Conservation (phyloP, 2,797 vertebrate genomes). For the Galaxias olidus region DNA sequence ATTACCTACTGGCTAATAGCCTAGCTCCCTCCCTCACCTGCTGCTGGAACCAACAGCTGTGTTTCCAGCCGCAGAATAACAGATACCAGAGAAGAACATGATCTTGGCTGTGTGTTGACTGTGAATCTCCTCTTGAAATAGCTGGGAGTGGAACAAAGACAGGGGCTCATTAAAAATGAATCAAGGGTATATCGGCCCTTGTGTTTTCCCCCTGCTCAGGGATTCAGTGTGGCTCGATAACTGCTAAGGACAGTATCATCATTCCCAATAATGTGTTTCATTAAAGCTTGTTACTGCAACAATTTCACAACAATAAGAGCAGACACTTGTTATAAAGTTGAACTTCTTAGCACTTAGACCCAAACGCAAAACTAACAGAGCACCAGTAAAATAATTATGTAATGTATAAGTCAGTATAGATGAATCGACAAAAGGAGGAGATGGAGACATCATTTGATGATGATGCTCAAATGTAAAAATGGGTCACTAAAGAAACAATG, state of each 20-base stretch:
- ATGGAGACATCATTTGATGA: background rate
- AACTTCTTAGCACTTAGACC: background rate
- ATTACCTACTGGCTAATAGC: background rate
- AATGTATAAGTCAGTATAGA: background rate
- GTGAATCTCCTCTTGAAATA: conserved; percentile 51
- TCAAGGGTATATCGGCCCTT: conserved; percentile 48
- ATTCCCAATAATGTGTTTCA: conserved; percentile 31
- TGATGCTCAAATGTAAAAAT: background rate
- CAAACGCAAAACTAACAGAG: background rate
- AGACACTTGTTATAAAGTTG: conserved; percentile 1
- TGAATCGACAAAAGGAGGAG: background rate
- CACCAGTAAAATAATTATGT: background rate
- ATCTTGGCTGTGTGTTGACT: conserved; percentile 46
- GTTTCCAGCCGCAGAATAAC: conserved; percentile 23
- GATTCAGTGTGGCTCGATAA: conserved; percentile 47
- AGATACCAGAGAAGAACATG: conserved; percentile 25
- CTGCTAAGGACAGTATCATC: conserved; percentile 41
- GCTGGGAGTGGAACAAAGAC: conserved; percentile 46
- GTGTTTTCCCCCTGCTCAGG: conserved; percentile 50
- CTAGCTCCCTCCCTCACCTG: background rate
- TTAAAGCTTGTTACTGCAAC: conserved; percentile 13
- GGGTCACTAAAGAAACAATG: background rate
- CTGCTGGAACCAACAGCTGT: background rate
- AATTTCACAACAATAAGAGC: conserved; percentile 9
- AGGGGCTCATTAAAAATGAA: conserved; percentile 57